Evolutionary conservation across 2,888 invertebrate genomes (phyloP).

Genomic region (Thalpophila matura): DNA sequence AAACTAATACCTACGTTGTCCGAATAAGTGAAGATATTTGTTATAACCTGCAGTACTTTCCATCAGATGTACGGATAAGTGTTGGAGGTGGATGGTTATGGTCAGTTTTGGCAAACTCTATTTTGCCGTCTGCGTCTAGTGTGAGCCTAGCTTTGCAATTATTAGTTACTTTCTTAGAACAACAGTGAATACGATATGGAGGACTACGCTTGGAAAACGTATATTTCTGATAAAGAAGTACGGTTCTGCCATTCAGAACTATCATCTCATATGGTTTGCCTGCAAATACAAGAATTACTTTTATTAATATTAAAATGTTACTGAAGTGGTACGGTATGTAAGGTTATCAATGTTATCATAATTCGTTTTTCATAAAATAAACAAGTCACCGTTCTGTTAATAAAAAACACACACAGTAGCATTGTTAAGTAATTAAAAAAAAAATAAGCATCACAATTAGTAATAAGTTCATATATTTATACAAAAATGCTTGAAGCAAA

Average conservation of each 20-base stretch:
- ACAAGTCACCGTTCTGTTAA: too few relatives aligned
- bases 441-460: too few relatives aligned
- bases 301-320: too few relatives aligned
- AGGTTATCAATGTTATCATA: too few relatives aligned
- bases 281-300: constrained; percentile 27
- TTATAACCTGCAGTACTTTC: constrained; percentile 27
- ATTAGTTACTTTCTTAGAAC: constrained; percentile 50
- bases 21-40: too few relatives aligned
- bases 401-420: too few relatives aligned
- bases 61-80: constrained; percentile 30
- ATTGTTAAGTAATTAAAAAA: too few relatives aligned
- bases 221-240: constrained; percentile 47
- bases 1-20: too few relatives aligned
- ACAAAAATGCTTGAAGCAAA: too few relatives aligned
- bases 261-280: constrained; percentile 42
- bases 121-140: constrained; percentile 47
- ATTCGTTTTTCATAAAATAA: too few relatives aligned
- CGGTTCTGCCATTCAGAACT: constrained; percentile 39
- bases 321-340: too few relatives aligned
- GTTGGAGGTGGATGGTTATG: constrained; percentile 67
- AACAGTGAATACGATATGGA: constrained; percentile 46
- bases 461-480: too few relatives aligned
- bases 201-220: constrained; percentile 52
- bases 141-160: constrained; percentile 63
- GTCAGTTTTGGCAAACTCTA: constrained; percentile 36